Conservation (phyloP, 2,888 invertebrate genomes). For the Poecilus cupreus region DNA sequence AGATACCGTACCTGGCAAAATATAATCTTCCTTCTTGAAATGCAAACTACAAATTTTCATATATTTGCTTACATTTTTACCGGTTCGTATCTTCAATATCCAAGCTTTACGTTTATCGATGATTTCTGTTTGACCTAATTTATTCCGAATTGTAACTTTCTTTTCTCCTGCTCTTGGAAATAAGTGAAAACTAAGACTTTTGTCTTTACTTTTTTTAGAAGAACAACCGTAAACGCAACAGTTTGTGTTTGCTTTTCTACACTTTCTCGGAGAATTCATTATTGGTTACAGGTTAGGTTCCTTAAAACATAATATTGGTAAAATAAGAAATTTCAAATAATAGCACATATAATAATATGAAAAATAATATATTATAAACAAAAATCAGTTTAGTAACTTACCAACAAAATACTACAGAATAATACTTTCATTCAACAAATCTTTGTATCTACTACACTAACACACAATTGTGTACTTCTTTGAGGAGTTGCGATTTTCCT, state of each 20-base stretch:
- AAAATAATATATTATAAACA: no score
- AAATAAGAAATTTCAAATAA: no score
- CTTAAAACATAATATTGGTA: no score
- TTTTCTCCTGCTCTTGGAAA: no score
- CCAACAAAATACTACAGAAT: background rate
- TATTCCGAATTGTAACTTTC: background rate
- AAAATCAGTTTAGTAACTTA: no score
- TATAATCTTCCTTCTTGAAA: background rate
- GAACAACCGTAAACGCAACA: background rate
- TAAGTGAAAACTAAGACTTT: background rate
- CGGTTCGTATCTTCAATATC: conserved; percentile 3
- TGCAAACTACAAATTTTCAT: background rate
- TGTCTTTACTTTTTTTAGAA: background rate
- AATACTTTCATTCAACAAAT: no score
- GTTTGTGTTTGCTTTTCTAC: background rate
- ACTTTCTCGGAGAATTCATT: background rate
- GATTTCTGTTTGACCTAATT: background rate
- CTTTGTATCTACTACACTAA: no score
- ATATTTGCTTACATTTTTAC: background rate
- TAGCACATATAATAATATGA: no score
- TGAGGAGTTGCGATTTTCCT: no score
- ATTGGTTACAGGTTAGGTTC: background rate
- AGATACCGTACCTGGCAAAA: background rate
- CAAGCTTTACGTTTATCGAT: background rate
- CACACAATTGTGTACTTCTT: no score